These are phyloP conservation scores for Patiria pectinifera DNA, from an alignment of 53 echinoderm and acorn worm genomes.

Conservation along the genomic window DNA sequence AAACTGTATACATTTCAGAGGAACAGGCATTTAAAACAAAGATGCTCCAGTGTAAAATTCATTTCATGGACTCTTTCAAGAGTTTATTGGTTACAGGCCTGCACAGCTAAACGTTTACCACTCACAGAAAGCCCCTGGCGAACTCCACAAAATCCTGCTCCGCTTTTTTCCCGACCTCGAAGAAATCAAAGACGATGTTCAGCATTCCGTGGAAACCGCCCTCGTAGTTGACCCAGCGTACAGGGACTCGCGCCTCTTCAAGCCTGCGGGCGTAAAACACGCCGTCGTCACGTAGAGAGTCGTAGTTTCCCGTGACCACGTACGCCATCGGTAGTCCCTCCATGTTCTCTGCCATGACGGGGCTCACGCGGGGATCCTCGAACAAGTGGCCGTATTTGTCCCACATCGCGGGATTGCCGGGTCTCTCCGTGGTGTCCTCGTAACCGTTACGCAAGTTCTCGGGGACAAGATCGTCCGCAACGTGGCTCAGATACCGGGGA, in stretches of 20 bases:
- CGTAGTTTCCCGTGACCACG: slow-evolving; percentile 63
- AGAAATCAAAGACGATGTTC: slow-evolving; percentile 52
- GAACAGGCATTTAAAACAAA: too few species aligned
- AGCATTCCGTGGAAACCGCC: slow-evolving; percentile 72
- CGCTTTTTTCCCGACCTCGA: slow-evolving; percentile 30
- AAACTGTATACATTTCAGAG: too few species aligned
- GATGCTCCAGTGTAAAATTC: too few species aligned
- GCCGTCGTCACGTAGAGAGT: slow-evolving; percentile 70
- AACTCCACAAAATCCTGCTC: slow-evolving; percentile 53
- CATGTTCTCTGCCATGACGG: slow-evolving; percentile 58
- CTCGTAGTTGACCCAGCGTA: slow-evolving; percentile 69
- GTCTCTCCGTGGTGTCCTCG: background rate
- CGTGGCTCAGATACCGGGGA: slow-evolving; percentile 17
- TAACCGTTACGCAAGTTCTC: background rate
- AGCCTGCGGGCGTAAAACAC: slow-evolving; percentile 61
- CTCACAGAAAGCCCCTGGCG: slow-evolving; percentile 20
- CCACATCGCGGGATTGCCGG: slow-evolving; percentile 28
- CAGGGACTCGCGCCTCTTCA: slow-evolving; percentile 52
- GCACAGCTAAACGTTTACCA: too few species aligned
- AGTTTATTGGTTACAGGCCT: too few species aligned
- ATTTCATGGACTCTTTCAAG: too few species aligned
- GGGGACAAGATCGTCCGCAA: slow-evolving; percentile 12
- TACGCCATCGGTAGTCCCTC: slow-evolving; percentile 60
- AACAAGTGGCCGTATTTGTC: slow-evolving; percentile 1
- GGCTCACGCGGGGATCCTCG: slow-evolving; percentile 47